Conservation (phyloP, 2,888 invertebrate genomes). For the Hypolimnas misippus region DNA sequence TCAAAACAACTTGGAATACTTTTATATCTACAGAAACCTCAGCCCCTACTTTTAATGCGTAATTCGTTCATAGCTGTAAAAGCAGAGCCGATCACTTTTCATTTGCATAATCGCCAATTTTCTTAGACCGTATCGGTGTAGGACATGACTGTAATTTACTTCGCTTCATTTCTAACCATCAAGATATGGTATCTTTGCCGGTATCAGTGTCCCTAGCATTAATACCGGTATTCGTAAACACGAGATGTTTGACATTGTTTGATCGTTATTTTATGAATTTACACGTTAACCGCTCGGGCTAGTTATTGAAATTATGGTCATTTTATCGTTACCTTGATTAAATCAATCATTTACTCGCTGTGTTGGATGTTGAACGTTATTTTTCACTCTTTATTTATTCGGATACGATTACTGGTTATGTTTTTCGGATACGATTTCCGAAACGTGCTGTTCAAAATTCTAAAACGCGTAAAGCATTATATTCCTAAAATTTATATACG, state of each 20-base stretch:
- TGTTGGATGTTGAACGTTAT: no score
- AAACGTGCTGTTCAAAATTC: no score
- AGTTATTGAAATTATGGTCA: background rate
- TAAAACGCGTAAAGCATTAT: no score
- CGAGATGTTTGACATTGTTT: slow-evolving; percentile 12
- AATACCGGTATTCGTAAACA: slow-evolving; percentile 4
- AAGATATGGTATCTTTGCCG: slow-evolving; percentile 3
- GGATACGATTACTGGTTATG: no score
- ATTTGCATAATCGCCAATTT: slow-evolving; percentile 32
- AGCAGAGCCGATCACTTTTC: slow-evolving; percentile 19
- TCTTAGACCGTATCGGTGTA: slow-evolving; percentile 21
- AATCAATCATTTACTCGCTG: no score
- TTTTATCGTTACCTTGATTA: background rate
- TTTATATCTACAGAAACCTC: no score
- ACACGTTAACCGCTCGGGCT: background rate
- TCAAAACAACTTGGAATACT: no score
- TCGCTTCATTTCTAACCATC: slow-evolving; percentile 20
- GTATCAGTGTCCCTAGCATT: slow-evolving; percentile 11
- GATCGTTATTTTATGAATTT: slow-evolving; percentile 5
- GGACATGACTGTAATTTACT: slow-evolving; percentile 21
- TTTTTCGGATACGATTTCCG: no score
- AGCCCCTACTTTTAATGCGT: background rate
- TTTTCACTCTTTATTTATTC: no score
- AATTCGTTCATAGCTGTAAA: slow-evolving; percentile 8
- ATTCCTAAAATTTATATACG: no score